Evolutionary conservation across 37 sponge, comb jelly and placozoan species (phyloP), one percentile per base, ranked within the genome.

Genomic region (Cladorhizidae sp.): DNA sequence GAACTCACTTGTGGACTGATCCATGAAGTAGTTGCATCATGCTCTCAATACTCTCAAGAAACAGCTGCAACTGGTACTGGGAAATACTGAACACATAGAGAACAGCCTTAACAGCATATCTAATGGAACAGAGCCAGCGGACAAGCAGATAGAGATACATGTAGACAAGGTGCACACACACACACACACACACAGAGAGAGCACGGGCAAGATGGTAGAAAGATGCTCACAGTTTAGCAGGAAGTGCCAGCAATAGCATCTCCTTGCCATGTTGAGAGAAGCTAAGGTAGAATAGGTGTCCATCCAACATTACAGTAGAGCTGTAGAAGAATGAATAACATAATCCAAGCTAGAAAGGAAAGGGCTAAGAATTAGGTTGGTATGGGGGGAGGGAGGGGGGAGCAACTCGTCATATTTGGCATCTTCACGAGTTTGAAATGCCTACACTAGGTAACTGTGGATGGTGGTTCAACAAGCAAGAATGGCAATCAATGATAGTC

Each of bases 241-340:
- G 80, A 0, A 84, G 64, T n/a, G 90, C 90, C 18, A 89, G 40
- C 25, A 89, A 37, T 26, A 89, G 73, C 49, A 89, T 7, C 40
- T 89, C 90, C 70, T 89, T 84, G 26, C 64, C 85, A 75, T 59
- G 65, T 73, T 84, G 76, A 1, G 65, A 58, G 64, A 61, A 71
- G 40, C 74, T 74, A 18, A 84, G 50, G 55, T 84, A 70, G 36
- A 89, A n/a, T 39, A 80, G 26, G 2, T 57, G 31, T 12, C 41
- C 85, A 36, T 80, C 79, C 36, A 75, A 28, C 18, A 79, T 14
- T 6, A 85, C 37, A 33, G 77, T 77, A n/a, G 85, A 85, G 37
- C 85, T 85, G 41, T 1, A 41, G 50, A 38, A 61, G 25, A 28
- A 61, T 45, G 49, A 45, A 45, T 9, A 45, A 45, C 49, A 45